A percentile compares a stretch with the other conserved stretches of the same genome.
Conservation (phyloP, 2,888 invertebrate genomes). For the Tiliacea citrago region DNA sequence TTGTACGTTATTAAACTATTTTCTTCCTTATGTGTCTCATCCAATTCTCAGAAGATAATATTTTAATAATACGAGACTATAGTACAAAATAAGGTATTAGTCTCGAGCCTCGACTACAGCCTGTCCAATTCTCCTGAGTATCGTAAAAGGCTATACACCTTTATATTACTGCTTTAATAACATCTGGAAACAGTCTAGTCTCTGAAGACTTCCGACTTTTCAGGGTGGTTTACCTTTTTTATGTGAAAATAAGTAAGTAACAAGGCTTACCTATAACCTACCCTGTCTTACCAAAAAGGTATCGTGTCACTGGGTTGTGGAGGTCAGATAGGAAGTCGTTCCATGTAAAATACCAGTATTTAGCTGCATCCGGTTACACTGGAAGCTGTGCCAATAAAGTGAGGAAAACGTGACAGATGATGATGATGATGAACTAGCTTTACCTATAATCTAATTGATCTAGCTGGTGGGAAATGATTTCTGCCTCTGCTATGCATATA, state of each 20-base stretch:
- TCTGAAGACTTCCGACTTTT: slow-evolving; percentile 25
- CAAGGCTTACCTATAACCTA: background rate
- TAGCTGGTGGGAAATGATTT: background rate
- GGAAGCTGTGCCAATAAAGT: no score
- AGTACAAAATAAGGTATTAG: slow-evolving; percentile 36
- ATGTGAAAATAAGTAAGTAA: slow-evolving; percentile 14
- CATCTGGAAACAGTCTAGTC: slow-evolving; percentile 37
- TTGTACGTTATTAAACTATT: slow-evolving; percentile 11
- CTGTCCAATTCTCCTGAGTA: slow-evolving; percentile 33
- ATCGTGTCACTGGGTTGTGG: background rate
- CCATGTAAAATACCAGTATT: no score
- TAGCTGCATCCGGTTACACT: no score
- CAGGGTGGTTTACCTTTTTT: background rate
- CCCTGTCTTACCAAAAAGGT: background rate
- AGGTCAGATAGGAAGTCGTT: no score
- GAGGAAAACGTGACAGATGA: no score
- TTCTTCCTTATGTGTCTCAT: slow-evolving; percentile 11
- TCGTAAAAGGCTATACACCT: slow-evolving; percentile 51
- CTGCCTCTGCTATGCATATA: no score
- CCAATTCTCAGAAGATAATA: slow-evolving; percentile 29
- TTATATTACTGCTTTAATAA: slow-evolving; percentile 48
- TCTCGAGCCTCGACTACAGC: slow-evolving; percentile 16
- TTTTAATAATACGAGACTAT: slow-evolving; percentile 39
- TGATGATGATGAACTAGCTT: background rate
- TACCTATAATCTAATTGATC: background rate